Evolutionary conservation across 2,888 invertebrate species (phyloP), one percentile per base, ranked within the genome.

Genomic region (Epinotia brunnichana): DNA sequence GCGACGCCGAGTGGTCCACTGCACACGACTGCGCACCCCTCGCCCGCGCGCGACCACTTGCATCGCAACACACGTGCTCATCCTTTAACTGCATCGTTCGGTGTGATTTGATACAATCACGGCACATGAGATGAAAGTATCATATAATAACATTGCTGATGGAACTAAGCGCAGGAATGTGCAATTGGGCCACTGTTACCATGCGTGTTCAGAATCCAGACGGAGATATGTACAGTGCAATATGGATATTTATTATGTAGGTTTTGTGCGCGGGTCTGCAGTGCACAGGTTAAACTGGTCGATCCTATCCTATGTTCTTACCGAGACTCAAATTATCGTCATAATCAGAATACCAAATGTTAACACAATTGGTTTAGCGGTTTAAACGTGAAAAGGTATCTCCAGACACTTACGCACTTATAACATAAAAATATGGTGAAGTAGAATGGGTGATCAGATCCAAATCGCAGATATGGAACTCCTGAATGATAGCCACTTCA

Each of bases 1-100:
- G 91, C 93, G 91, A 90, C 90, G 92, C 87, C 86, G 90, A 92
- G 92, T 93, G 92, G 92, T 91, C 93, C 91, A 91, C 92, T 92
- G 91, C 91, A 92, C 92, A 91, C 90, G 90, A 91, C 87, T 90
- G 90, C 87, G 87, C 89, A 89, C 91, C 91, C 91, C 91, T 86
- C 89, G 81, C 87, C 87, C 86, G 69, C 89, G 88, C 87, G 84
- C 80, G 84, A 87, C 87, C 87, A 86, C 86, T 83, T 87, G 86
- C 86, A 83, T 84, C 86, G 86, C 87, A 90, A 87, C 90, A 90
- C 90, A 91, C 90, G 90, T 92, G 91, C 87, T 87, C 80, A 78
- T 77, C 73, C 77, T 74, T 79, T 35, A 48, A 53, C 78, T 78
- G 82, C 80, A 78, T 73, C 75, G 74, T 77, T 62, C 29, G 41